Percentiles rank a stretch among this genome's conserved stretches.
Conservation (phyloP, 2,797 vertebrate genomes). For the Enoplosus armatus region DNA sequence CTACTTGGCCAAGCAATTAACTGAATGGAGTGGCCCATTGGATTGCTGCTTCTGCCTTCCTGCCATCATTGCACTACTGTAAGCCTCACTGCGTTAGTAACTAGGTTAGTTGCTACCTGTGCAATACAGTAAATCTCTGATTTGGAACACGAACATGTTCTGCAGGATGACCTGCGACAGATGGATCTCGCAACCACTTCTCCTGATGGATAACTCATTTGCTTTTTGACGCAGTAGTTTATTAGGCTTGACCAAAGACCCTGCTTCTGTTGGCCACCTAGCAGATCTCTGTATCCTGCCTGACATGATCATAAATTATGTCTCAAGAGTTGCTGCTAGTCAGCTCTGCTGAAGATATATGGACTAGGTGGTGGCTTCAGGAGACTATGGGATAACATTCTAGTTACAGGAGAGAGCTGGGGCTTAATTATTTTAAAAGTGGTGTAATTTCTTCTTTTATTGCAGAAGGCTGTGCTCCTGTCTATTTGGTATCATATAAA, state of each 20-base stretch:
- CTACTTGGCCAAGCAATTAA: slow-evolving; percentile 29
- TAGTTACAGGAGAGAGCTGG: slow-evolving; percentile 2
- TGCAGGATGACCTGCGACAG: slow-evolving; percentile 46
- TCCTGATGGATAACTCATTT: slow-evolving; percentile 68
- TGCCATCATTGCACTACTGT: slow-evolving; percentile 20
- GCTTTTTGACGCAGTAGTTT: slow-evolving; percentile 61
- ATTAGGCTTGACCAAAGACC: slow-evolving; percentile 68
- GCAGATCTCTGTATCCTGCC: slow-evolving; percentile 39
- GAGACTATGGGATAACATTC: slow-evolving; percentile 12
- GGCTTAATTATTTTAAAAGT: background rate
- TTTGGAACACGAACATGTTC: too few relatives aligned
- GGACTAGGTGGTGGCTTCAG: slow-evolving; percentile 1
- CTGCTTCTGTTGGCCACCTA: slow-evolving; percentile 34
- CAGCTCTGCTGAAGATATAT: slow-evolving; percentile 39
- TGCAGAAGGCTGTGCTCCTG: background rate
- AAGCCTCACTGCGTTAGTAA: slow-evolving; percentile 23
- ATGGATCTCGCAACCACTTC: slow-evolving; percentile 56
- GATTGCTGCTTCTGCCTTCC: slow-evolving; percentile 14
- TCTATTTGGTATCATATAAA: slow-evolving; percentile 28
- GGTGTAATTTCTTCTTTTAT: background rate
- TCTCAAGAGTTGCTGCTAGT: slow-evolving; percentile 40
- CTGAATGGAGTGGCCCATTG: slow-evolving; percentile 6
- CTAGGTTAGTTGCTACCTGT: slow-evolving; percentile 53
- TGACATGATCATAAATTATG: slow-evolving; percentile 55
- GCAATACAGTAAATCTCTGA: slow-evolving; percentile 49